Evolutionary conservation across 2,888 invertebrate genomes (phyloP).

Genomic region (Plutella xylostella): DNA sequence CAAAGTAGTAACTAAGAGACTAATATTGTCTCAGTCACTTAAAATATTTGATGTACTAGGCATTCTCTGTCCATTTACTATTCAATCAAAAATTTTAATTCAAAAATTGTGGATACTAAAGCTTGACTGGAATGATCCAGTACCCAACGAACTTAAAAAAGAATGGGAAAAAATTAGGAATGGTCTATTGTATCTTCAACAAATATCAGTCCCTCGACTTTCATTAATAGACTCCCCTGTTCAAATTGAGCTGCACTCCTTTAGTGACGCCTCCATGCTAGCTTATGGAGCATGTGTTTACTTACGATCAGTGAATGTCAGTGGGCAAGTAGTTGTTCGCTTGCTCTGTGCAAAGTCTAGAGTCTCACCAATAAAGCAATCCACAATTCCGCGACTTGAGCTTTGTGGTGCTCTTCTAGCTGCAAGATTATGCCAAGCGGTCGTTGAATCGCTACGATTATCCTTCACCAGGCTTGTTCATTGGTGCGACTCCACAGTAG

Average conservation of each 20-base stretch:
- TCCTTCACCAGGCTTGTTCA: not conserved
- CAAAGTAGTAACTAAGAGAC: constrained; percentile 15
- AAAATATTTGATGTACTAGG: constrained; percentile 11
- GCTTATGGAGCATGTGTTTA: constrained; percentile 15
- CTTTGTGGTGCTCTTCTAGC: not conserved
- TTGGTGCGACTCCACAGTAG: not conserved
- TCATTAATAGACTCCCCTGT: constrained; percentile 5
- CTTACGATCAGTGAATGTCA: not conserved
- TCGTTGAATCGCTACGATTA: not conserved
- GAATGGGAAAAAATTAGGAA: constrained; percentile 5
- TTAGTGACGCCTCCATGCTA: constrained; percentile 9
- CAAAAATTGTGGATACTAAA: constrained; percentile 10
- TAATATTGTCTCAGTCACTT: not conserved
- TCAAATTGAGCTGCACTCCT: constrained; percentile 9
- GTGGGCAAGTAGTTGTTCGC: not conserved
- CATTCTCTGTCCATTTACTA: constrained; percentile 5
- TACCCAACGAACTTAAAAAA: constrained; percentile 7
- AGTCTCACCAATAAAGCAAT: not conserved
- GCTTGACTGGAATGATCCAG: constrained; percentile 10
- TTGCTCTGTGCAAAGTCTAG: constrained; percentile 5
- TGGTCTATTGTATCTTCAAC: not conserved
- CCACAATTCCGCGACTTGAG: not conserved
- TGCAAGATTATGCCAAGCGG: not conserved
- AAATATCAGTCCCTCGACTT: constrained; percentile 1
- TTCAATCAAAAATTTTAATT: constrained; percentile 7